Evolutionary conservation across 2,113 vertebrate species (phyloP).

Genomic region (Vulpes lagopus): DNA sequence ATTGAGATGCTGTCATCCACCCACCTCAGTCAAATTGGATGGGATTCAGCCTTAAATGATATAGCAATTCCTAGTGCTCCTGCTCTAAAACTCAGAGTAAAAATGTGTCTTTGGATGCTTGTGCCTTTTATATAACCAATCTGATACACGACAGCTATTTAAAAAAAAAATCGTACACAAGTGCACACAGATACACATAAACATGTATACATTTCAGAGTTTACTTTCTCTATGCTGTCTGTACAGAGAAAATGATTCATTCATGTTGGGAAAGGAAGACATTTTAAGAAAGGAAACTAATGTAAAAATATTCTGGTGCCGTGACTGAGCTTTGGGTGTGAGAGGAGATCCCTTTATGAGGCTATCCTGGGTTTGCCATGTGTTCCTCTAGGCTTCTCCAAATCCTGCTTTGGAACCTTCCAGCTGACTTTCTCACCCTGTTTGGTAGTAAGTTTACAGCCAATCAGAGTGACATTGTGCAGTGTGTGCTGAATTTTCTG

Average conservation of each 20-base stretch:
- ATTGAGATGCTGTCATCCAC: not conserved
- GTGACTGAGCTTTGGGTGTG: not conserved
- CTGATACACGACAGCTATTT: not conserved
- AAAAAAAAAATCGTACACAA: not conserved
- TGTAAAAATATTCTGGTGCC: not conserved
- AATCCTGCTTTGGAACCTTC: not conserved
- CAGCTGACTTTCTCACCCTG: too few species aligned
- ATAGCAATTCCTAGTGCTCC: not conserved
- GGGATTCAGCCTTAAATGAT: constrained; percentile 41
- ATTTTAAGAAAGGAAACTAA: not conserved
- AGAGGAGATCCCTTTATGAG: not conserved
- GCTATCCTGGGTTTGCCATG: fast-evolving
- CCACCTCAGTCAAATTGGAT: not conserved
- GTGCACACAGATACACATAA: not conserved
- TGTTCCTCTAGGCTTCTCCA: not conserved
- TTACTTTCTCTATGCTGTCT: not conserved
- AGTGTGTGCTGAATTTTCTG: not conserved
- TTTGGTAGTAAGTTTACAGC: not conserved
- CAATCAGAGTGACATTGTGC: not conserved
- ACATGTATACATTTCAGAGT: not conserved
- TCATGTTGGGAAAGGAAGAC: not conserved
- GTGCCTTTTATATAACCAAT: not conserved
- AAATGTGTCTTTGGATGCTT: not conserved
- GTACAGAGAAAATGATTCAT: not conserved
- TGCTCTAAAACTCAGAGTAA: constrained; percentile 5